A percentile compares a stretch with the other conserved stretches of the same genome.
Evolutionary conservation across 2,797 vertebrate species (phyloP).

Genomic region (Poliocrania exsul): DNA sequence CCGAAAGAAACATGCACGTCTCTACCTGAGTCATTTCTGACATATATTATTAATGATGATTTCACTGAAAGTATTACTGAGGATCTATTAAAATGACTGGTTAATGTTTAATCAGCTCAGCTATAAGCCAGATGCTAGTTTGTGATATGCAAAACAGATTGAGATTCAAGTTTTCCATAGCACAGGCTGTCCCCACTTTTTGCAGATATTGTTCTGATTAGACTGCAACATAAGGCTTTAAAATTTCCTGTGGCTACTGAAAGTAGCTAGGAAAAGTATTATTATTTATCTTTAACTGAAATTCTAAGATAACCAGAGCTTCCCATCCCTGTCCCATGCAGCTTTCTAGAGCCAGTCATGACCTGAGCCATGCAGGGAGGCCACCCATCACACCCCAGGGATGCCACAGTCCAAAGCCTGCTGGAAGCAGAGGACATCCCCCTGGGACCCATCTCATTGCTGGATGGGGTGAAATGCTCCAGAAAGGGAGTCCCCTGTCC

Average conservation of each 20-base stretch:
- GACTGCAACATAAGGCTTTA: neutral
- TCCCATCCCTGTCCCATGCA: accelerated
- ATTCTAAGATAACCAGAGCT: neutral
- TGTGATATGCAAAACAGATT: neutral
- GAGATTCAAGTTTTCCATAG: neutral
- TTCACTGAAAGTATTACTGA: neutral
- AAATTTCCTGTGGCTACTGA: neutral
- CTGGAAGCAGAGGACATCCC: neutral
- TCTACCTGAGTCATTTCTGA: neutral
- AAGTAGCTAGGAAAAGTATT: neutral
- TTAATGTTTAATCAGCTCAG: neutral
- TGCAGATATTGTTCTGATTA: neutral
- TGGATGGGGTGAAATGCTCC: accelerated
- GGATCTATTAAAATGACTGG: neutral
- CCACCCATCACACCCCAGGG: accelerated
- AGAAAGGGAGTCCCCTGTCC: neutral
- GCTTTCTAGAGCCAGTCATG: neutral
- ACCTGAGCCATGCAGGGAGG: accelerated
- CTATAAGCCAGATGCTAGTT: neutral
- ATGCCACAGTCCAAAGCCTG: neutral
- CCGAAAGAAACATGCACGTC: neutral
- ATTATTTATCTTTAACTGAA: neutral
- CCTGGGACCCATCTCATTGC: too few species aligned
- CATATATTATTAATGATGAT: neutral
- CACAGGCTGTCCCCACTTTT: neutral